Base-by-base conservation (phyloP, 2,888 invertebrate species). In the Eulithis testata region DNA sequence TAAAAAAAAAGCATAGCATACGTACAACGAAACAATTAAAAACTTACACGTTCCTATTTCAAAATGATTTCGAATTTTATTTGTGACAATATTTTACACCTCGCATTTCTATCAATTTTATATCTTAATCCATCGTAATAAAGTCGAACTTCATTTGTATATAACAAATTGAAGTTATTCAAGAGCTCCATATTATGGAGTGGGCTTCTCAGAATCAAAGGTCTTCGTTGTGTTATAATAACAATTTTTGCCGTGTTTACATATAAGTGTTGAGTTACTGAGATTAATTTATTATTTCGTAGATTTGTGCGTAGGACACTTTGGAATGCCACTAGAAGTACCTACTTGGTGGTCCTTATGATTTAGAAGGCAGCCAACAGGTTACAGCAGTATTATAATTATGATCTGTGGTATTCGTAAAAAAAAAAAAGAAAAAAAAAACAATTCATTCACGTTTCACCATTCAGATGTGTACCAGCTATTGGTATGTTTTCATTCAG, bases 281-380 rank as follows among this genome's bases (percentile, higher is more conserved):
- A 82, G 78, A 71, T 82, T 81, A 76, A 68, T 71, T 69, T 68
- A 69, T 71, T 63, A 79, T 79, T 88, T 88, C 85, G 87, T 82
- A 84, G 89, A 90, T 89, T 85, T 86, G 86, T 89, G 90, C 88
- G 90, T 89, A 87, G 83, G 85, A 72, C 75, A 80, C 80, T 80
- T 21, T 78, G 80, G 73, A 72, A 74, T 79, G 78, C 73, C 21
- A 21, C 21, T 71, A 82, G 84, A 71, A 83, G 82, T 79, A 27
- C 60, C 61, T 71, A 67, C 76, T 70, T 68, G 84, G 84, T 83
- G 84, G 84, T 84, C 84, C 76, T 72, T 73, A 43, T 56, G 21
- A 21, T 21, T 21, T 21, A 21, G 21, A 21, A 21, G 21, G 2
- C 21, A 21, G 21, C 21, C 21, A 21, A 21, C 21, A 1, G 21